Percentiles rank a stretch among this genome's conserved stretches.
Conservation (phyloP, 2,888 invertebrate species). For the Cryptus viduatorius region DNA sequence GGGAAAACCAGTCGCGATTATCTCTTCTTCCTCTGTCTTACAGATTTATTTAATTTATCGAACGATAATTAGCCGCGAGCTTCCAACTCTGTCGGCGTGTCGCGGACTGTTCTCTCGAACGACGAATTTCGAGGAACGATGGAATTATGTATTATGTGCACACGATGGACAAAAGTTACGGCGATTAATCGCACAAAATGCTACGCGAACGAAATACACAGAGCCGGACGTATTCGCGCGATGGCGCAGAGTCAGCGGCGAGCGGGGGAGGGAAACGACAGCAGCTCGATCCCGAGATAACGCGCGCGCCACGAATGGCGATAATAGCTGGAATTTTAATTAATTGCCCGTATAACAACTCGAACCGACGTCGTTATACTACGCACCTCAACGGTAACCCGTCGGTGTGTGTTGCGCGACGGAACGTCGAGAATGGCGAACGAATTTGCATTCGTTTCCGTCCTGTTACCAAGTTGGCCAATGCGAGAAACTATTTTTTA, state of each 20-base stretch:
- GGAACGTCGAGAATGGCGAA: slow-evolving; percentile 63
- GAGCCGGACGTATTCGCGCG: slow-evolving; percentile 55
- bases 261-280: slow-evolving; percentile 56
- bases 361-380: slow-evolving; percentile 51
- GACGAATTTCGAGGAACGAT: too few species aligned
- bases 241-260: slow-evolving; percentile 24
- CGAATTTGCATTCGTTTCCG: slow-evolving; percentile 76
- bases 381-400: too few species aligned
- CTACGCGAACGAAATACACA: slow-evolving; percentile 43
- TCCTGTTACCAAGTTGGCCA: slow-evolving; percentile 58
- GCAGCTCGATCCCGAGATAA: slow-evolving; percentile 68
- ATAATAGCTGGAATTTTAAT: slow-evolving; percentile 77
- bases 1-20: too few species aligned
- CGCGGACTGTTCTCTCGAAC: too few species aligned
- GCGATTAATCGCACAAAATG: slow-evolving; percentile 48
- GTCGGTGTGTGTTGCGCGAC: slow-evolving; percentile 16
- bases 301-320: slow-evolving; percentile 62
- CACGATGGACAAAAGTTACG: neutral
- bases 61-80: too few species aligned
- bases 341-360: slow-evolving; percentile 74
- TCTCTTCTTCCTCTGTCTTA: too few species aligned
- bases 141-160: neutral
- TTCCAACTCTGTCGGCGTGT: too few species aligned
- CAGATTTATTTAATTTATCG: too few species aligned
- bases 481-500: slow-evolving; percentile 53